Percentiles rank a stretch among this genome's conserved stretches.
Conservation (phyloP, 2,888 invertebrate species). For the Tenthredo livida region DNA sequence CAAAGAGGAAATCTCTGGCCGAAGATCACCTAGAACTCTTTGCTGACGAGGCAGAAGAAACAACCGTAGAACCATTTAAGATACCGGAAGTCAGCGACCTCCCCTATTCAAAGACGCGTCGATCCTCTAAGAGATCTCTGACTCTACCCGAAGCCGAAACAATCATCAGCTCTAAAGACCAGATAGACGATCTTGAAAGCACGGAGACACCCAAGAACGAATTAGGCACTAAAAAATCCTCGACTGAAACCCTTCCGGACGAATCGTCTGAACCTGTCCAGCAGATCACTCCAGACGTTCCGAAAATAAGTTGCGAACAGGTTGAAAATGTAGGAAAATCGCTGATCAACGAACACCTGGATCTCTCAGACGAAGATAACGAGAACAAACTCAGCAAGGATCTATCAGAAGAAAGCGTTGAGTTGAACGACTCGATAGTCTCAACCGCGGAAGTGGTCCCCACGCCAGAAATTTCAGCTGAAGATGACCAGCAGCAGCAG, state of each 20-base stretch:
- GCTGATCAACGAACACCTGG: conserved; percentile 60
- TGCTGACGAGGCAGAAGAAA: conserved; percentile 21
- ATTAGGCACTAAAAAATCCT: neutral
- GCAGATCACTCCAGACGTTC: neutral
- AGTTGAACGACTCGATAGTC: neutral
- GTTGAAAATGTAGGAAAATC: conserved; percentile 47
- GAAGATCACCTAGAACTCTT: conserved; percentile 60
- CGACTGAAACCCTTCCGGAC: neutral
- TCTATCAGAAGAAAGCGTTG: conserved; percentile 30
- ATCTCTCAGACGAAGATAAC: conserved; percentile 56
- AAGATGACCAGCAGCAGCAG: conserved; percentile 62
- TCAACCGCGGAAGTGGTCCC: conserved; percentile 46
- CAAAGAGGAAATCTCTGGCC: conserved; percentile 61
- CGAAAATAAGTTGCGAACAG: neutral
- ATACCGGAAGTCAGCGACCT: conserved; percentile 18
- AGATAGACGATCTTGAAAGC: neutral
- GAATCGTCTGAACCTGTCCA: neutral
- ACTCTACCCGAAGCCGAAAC: neutral
- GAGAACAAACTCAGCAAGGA: neutral
- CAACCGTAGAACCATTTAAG: neutral
- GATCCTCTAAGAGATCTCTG: conserved; percentile 37
- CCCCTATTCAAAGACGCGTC: conserved; percentile 3
- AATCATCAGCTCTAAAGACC: neutral
- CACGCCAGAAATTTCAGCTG: conserved; percentile 56
- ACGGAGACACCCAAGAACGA: neutral